A percentile compares a stretch with the other conserved stretches of the same genome.
phyloP scores from a whole-genome alignment of 1,140 invertebrate genomes.

The Drosophila pallidifrons region DNA sequence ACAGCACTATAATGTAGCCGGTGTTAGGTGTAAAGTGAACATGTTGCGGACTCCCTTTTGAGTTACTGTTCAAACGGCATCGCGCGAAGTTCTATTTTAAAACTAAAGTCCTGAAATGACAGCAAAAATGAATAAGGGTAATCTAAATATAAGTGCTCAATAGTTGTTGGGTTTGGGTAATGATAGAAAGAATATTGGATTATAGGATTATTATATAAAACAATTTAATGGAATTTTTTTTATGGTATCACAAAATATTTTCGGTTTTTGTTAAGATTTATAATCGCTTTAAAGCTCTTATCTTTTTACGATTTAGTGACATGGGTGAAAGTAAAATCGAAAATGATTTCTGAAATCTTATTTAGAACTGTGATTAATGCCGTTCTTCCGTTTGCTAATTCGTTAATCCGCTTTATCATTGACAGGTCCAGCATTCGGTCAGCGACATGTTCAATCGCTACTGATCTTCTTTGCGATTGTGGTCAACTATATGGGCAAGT shows the following conservation, averaged over 20 bases:
- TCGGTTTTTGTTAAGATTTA: neutral
- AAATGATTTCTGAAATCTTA: neutral
- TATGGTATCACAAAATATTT: neutral
- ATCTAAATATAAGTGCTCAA: slow-evolving; percentile 2
- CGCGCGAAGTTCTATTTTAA: slow-evolving; percentile 30
- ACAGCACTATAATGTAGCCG: slow-evolving; percentile 46
- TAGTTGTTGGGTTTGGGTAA: neutral
- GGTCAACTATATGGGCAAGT: slow-evolving; percentile 70
- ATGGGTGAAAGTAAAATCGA: neutral
- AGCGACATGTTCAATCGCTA: slow-evolving; percentile 71
- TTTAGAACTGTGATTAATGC: slow-evolving; percentile 1
- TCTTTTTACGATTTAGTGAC: neutral
- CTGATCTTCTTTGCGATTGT: slow-evolving; percentile 72
- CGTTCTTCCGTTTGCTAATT: neutral
- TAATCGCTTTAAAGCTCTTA: neutral
- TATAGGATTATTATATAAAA: neutral
- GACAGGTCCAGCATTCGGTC: slow-evolving; percentile 66
- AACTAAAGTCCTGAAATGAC: slow-evolving; percentile 45
- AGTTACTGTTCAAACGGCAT: slow-evolving; percentile 38
- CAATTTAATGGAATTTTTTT: neutral
- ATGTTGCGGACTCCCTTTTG: slow-evolving; percentile 9
- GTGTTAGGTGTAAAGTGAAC: slow-evolving; percentile 61
- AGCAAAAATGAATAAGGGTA: slow-evolving; percentile 50
- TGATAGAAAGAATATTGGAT: neutral
- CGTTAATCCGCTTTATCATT: neutral